Percentiles rank a stretch among this genome's conserved stretches.
phyloP scores from a whole-genome alignment of 2,888 invertebrate genomes.

The Chouioia cunea region DNA sequence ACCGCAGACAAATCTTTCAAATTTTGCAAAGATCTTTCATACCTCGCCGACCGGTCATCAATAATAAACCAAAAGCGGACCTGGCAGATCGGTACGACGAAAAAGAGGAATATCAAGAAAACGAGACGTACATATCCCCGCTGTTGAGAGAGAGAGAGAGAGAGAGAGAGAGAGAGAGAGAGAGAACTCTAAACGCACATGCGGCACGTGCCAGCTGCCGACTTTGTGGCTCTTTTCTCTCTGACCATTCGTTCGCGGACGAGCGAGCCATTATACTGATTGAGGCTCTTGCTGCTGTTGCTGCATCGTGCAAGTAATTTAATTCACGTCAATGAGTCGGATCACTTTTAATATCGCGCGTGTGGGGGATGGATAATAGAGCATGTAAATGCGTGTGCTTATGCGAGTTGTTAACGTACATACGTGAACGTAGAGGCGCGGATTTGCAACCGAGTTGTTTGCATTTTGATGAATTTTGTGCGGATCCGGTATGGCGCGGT shows the following conservation, averaged over 20 bases:
- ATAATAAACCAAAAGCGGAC: no score
- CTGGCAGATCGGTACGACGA: neutral
- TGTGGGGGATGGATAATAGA: no score
- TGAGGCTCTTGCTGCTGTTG: neutral
- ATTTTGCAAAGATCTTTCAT: no score
- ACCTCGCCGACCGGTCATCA: no score
- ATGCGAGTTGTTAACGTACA: no score
- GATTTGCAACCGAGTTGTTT: no score
- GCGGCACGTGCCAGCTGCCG: constrained; percentile 39
- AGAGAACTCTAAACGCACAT: neutral
- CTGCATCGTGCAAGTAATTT: neutral
- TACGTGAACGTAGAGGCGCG: no score
- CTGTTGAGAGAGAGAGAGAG: constrained; percentile 2
- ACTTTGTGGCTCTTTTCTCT: neutral
- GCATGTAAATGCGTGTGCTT: no score
- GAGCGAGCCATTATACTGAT: constrained; percentile 14
- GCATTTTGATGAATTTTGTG: constrained; percentile 4
- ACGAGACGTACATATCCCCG: constrained; percentile 13
- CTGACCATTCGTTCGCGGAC: neutral
- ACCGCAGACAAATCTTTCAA: no score
- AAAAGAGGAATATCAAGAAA: constrained; percentile 2
- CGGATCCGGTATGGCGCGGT: neutral
- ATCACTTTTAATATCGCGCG: no score
- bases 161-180: neutral
- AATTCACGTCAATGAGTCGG: no score